Percentiles rank a stretch among this genome's conserved stretches.
Conservation (phyloP, 2,113 vertebrate species). For the Acrocephalus kingi region DNA sequence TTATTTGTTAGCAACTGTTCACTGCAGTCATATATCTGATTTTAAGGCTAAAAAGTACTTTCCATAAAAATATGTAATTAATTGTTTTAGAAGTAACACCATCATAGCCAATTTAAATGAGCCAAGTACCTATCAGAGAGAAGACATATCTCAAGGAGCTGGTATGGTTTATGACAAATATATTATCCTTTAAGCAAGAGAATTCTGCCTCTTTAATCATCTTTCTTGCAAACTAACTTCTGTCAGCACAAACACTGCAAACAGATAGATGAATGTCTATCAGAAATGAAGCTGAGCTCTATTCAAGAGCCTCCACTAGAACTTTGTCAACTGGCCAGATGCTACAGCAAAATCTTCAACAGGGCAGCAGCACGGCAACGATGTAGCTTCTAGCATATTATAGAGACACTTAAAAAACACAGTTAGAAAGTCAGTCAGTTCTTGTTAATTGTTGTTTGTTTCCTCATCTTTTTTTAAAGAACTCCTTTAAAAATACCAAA, state of each 20-base stretch:
- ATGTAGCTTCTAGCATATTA: neutral
- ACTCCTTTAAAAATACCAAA: conserved; percentile 19
- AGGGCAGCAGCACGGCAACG: neutral
- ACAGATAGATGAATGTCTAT: neutral
- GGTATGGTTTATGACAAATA: neutral
- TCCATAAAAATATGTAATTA: neutral
- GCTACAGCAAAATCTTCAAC: neutral
- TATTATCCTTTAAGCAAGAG: neutral
- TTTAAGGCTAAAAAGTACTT: neutral
- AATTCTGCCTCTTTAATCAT: neutral
- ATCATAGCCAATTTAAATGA: neutral
- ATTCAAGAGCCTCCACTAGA: neutral
- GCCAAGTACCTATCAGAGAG: neutral
- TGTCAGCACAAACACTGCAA: neutral
- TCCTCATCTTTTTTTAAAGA: neutral
- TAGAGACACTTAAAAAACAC: neutral
- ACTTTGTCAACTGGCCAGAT: neutral
- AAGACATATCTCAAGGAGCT: neutral
- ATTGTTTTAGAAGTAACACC: neutral
- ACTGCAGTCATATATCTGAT: neutral
- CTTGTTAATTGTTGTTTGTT: conserved; percentile 6
- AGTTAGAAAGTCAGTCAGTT: neutral
- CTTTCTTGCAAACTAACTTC: neutral
- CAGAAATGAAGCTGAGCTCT: neutral
- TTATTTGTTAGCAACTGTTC: neutral